Base-by-base conservation (phyloP, 2,888 invertebrate species). In the Scelioninae gen. 2 region DNA sequence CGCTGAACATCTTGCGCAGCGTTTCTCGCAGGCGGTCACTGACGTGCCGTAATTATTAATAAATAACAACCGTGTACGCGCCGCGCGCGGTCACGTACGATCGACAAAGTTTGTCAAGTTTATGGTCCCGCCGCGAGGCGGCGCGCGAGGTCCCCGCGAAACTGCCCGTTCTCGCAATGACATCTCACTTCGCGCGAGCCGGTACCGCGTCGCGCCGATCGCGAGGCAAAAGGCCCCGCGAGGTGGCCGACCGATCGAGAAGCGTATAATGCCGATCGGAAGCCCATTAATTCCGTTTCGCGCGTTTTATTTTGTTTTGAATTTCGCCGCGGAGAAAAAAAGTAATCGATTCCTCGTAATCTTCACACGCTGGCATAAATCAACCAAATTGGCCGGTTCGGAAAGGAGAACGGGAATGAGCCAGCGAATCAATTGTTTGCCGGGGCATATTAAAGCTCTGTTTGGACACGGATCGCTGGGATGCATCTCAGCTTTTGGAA, bases 11-110 rank as follows among this genome's bases (percentile, higher is more conserved):
- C 65, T 70, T 61, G 39, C 43, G 60, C 35, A 55, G 60, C 41
- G 53, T 60, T 70, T 74, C 69, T 74, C 65, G 55, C 69, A 53
- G 35, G 61, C 65, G 70, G 70, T 70, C 74, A 74, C 65, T 74
- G 63, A 70, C 61, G 74, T 55, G 61, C 33, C 58, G 45, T 67
- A 74, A 74, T 74, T 74, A 74, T 74, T 55, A 70, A 74, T 74
- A 70, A 70, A 74, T 65, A 67, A 74, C 50, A 57, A 61, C 48
- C 52, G 25, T 25, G 70, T 65, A 53, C 60, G 55, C 60, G 60
- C 55, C 6, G 6, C 41, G 41, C 6, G 6, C 41, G 41, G 73
- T 73, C 73, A 73, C 73, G 73, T 69, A 69, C 63, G 73, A 73
- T 68, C 64, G 28, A 60, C 52, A 60, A 69, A 69, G 69, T 72